Evolutionary conservation across 2,797 vertebrate species (phyloP), one percentile per base, ranked within the genome.

Genomic region (Lacerta bilineata): DNA sequence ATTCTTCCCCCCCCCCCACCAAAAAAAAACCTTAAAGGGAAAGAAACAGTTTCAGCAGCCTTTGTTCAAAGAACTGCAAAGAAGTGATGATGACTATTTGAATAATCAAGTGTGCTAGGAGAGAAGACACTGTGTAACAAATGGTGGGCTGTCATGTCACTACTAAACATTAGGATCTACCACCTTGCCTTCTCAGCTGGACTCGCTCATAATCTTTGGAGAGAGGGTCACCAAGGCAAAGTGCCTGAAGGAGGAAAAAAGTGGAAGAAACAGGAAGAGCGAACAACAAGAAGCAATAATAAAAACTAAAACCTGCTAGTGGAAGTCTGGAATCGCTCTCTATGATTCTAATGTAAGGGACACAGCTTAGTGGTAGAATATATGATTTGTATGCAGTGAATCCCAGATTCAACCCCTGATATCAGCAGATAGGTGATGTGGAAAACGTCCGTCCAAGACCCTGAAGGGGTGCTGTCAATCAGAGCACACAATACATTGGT

Each of bases 1-100:
- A 92, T 95, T 95, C 87, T 91, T 76, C 36, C 59, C 79, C 46
- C 46, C 3, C 1, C 33, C 1, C 33, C 33, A 33, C 33, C 33
- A 33, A 33, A 33, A 64, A 69, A 91, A 94, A 71, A 55, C 94
- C 95, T 94, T 90, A 86, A 94, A 94, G 87, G 87, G 81, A 91
- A 95, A 87, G 68, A 29, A 83, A 90, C 89, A 76, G 76, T 91
- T 93, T 89, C 82, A 88, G 68, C 39, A 2, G 91, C 17, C 84
- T 86, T 88, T 94, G 84, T 77, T 74, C 88, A 93, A 94, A 82
- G 61, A 36, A 33, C 72, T 93, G 90, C 15, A 0, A 78, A 87
- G 91, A 43, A 85, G n/a, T 77, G 87, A 79, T 88, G 66, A 29
- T 1, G 46, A 80, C 59, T 23, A 61, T 33, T 6, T 36, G 41